A percentile compares a stretch with the other conserved stretches of the same genome.
Evolutionary conservation across 2,888 invertebrate species (phyloP).

Genomic region (Ophonus ardosiacus): DNA sequence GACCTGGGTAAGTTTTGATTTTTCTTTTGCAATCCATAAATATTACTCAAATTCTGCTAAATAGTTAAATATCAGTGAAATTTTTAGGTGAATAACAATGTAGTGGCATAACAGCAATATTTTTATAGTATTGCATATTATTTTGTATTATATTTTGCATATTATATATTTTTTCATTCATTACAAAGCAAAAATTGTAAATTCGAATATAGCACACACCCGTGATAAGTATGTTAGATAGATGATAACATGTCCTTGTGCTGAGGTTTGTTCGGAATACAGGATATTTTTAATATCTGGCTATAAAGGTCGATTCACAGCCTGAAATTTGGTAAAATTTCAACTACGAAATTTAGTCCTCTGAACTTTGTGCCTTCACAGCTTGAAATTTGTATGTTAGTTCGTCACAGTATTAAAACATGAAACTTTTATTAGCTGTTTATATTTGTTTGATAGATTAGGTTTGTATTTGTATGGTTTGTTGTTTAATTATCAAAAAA

Average conservation of each 20-base stretch:
- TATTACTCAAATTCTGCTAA: no score
- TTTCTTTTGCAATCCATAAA: not conserved
- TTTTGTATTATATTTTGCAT: not conserved
- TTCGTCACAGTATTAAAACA: no score
- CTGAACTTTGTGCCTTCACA: no score
- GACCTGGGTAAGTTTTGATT: constrained; percentile 64
- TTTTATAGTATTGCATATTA: not conserved
- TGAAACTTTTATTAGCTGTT: no score
- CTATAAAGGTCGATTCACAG: not conserved
- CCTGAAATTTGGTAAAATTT: no score
- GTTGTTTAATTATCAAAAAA: no score
- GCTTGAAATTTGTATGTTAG: no score
- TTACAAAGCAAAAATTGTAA: constrained; percentile 16
- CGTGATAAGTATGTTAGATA: no score
- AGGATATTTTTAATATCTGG: not conserved
- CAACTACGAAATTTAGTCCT: no score
- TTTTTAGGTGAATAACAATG: not conserved
- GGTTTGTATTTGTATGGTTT: no score
- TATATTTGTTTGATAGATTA: no score
- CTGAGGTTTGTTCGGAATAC: not conserved
- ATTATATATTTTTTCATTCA: not conserved
- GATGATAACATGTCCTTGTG: not conserved
- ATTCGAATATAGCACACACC: not conserved
- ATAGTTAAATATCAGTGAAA: not conserved
- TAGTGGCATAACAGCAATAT: not conserved